Evolutionary conservation across 2,888 invertebrate species (phyloP).

Genomic region (Adelognathus sp.): DNA sequence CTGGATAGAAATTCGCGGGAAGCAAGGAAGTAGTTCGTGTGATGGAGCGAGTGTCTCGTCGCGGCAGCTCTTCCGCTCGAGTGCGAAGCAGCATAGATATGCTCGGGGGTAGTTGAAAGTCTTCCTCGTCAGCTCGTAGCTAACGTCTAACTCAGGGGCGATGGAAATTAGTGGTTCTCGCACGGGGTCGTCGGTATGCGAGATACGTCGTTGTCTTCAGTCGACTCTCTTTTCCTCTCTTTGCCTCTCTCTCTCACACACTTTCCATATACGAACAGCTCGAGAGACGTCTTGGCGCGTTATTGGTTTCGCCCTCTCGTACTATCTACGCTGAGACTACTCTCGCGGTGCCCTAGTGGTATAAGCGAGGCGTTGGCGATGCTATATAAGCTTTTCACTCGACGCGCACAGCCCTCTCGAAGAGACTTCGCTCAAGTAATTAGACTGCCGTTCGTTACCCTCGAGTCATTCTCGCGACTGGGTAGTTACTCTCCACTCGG

Average conservation of each 20-base stretch:
- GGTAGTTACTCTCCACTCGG: background rate
- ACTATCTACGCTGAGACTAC: background rate
- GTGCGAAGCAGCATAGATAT: background rate
- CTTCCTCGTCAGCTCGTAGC: constrained; percentile 52
- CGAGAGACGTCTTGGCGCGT: constrained; percentile 76
- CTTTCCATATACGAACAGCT: constrained; percentile 11
- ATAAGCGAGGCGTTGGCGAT: background rate
- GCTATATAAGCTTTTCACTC: constrained; percentile 13
- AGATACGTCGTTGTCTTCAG: constrained; percentile 68
- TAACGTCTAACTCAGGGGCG: constrained; percentile 78
- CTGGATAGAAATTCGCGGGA: constrained; percentile 14
- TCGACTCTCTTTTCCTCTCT: constrained; percentile 24
- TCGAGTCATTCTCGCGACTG: constrained; percentile 67
- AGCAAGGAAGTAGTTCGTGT: background rate
- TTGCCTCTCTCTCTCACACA: constrained; percentile 24
- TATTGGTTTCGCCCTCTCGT: constrained; percentile 78
- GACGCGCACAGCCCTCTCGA: constrained; percentile 47
- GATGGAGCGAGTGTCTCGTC: constrained; percentile 56
- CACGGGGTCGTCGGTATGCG: constrained; percentile 72
- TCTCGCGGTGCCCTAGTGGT: background rate
- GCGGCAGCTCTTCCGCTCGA: constrained; percentile 42
- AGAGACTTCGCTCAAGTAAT: constrained; percentile 77
- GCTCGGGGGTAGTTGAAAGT: background rate
- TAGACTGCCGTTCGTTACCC: constrained; percentile 78
- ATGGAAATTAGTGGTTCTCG: constrained; percentile 77